A percentile compares a stretch with the other conserved stretches of the same genome.
These are phyloP conservation scores for Heliconius charithonia DNA, from an alignment of 2,888 invertebrate species.

Conservation along the genomic window DNA sequence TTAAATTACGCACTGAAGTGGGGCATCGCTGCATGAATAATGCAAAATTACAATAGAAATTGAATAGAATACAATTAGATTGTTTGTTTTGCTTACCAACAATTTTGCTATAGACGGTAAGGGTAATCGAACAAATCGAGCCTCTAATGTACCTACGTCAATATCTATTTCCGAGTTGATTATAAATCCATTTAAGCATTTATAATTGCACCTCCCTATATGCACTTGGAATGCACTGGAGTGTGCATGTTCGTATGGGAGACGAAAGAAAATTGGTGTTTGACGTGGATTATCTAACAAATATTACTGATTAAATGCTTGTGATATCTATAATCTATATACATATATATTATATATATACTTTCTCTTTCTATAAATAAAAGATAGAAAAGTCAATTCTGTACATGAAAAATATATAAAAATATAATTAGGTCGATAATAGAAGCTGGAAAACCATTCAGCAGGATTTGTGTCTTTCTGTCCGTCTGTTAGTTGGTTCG, in stretches of 20 bases:
- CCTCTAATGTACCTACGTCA: constrained; percentile 18
- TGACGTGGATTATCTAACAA: too few relatives aligned
- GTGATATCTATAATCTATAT: too few relatives aligned
- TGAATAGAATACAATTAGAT: constrained; percentile 48
- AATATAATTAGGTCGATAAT: too few relatives aligned
- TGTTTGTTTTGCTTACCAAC: constrained; percentile 40
- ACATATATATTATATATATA: too few relatives aligned
- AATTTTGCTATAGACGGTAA: constrained; percentile 25
- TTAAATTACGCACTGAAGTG: constrained; percentile 60
- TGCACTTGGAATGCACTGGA: not conserved
- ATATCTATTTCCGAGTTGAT: constrained; percentile 21
- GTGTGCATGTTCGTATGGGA: not conserved
- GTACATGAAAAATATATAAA: too few relatives aligned
- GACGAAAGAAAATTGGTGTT: not conserved
- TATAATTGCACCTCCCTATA: constrained; percentile 7
- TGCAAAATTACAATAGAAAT: constrained; percentile 52
- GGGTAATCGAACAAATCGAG: constrained; percentile 26
- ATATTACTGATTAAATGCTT: too few relatives aligned
- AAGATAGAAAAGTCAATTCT: too few relatives aligned
- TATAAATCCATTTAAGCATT: constrained; percentile 21
- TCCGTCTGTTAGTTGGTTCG: too few relatives aligned
- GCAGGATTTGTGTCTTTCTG: too few relatives aligned
- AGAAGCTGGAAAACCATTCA: too few relatives aligned
- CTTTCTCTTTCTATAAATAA: too few relatives aligned
- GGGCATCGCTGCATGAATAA: constrained; percentile 67